These are phyloP conservation scores for Syrista parreyssii DNA, from an alignment of 2,888 invertebrate species.

Conservation along the genomic window DNA sequence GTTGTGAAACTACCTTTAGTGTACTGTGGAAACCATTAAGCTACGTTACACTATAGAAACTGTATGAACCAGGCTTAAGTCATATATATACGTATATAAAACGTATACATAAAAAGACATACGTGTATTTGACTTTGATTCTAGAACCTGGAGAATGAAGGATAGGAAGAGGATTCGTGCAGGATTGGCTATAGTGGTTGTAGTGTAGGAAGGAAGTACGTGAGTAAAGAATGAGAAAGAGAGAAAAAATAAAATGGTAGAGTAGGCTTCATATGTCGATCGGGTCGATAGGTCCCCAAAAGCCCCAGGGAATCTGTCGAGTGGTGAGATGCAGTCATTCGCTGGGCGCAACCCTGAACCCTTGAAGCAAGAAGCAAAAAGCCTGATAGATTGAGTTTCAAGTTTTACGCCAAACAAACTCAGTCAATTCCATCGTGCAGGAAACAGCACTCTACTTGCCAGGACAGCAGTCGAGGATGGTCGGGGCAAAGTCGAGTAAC, in stretches of 20 bases:
- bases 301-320: neutral
- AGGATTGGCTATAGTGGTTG: neutral
- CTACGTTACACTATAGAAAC: neutral
- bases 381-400: conserved; percentile 55
- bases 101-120: neutral
- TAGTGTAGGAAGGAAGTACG: neutral
- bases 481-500: neutral
- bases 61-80: neutral
- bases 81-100: neutral
- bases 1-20: no score
- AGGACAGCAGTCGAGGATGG: neutral
- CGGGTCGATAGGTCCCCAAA: neutral
- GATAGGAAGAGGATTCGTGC: neutral
- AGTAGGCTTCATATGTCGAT: neutral
- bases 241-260: neutral
- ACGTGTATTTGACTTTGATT: neutral
- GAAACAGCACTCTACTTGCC: neutral
- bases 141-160: neutral
- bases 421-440: conserved; percentile 10
- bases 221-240: neutral
- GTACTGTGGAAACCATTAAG: neutral
- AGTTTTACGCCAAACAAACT: conserved; percentile 54
- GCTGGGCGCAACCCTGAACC: neutral
- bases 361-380: conserved; percentile 29
- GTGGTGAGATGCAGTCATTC: neutral